These are phyloP conservation scores for Drosophila fuyamai DNA, from an alignment of 1,140 invertebrate genomes.

Conservation along the genomic window DNA sequence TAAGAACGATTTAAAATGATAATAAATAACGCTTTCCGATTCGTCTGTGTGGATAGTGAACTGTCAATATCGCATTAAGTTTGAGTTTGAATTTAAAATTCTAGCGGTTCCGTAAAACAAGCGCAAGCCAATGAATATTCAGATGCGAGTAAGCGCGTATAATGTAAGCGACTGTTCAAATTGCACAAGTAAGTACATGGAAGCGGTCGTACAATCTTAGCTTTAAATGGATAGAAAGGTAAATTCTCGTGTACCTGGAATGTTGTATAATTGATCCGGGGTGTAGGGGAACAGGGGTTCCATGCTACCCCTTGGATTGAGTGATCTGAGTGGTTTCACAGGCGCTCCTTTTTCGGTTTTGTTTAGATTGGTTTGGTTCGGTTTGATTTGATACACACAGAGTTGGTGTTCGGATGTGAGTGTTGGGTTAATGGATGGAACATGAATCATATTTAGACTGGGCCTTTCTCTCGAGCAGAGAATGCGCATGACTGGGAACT, in stretches of 20 bases:
- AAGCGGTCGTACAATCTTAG: conserved; percentile 9
- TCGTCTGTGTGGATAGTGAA: conserved; percentile 4
- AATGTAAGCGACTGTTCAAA: conserved; percentile 5
- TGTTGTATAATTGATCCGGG: conserved; percentile 87
- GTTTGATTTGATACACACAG: conserved; percentile 6
- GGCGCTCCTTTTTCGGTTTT: conserved; percentile 85
- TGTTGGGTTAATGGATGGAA: conserved; percentile 45
- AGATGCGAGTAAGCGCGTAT: neutral
- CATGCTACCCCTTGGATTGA: conserved; percentile 86
- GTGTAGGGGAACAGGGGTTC: conserved; percentile 86
- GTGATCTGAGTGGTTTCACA: conserved; percentile 88
- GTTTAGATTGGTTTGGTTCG: conserved; percentile 6
- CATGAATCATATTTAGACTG: conserved; percentile 52
- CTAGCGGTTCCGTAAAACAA: conserved; percentile 9
- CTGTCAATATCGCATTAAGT: no score
- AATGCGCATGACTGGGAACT: conserved; percentile 1
- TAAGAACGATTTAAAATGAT: conserved; percentile 1
- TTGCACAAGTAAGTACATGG: neutral
- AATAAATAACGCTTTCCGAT: conserved; percentile 7
- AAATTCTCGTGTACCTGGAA: conserved; percentile 85
- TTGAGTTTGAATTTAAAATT: conserved; percentile 7
- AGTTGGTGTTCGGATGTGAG: conserved; percentile 15
- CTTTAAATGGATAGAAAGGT: conserved; percentile 28
- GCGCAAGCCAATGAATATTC: conserved; percentile 14
- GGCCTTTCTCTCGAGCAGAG: neutral